Evolutionary conservation across 2,888 invertebrate genomes (phyloP).

Genomic region (Cataglyphis rosenhaueri): DNA sequence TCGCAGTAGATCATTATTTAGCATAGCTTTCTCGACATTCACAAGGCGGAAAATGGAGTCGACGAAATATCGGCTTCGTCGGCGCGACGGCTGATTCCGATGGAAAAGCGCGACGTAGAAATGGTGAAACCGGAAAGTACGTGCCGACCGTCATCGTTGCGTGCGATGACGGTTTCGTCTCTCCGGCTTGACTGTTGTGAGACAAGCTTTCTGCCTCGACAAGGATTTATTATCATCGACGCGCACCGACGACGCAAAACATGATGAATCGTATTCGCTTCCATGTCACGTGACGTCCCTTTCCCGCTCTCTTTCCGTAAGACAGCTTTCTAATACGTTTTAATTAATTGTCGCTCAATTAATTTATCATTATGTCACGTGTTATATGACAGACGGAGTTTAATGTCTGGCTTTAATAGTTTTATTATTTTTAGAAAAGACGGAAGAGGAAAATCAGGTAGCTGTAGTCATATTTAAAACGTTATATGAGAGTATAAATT

Average conservation of each 20-base stretch:
- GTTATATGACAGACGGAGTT: conserved; percentile 18
- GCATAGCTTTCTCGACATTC: conserved; percentile 70
- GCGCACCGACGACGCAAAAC: conserved; percentile 77
- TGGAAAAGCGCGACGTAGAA: conserved; percentile 11
- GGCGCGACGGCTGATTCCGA: conserved; percentile 17
- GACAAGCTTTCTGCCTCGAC: conserved; percentile 66
- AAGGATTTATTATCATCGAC: conserved; percentile 83
- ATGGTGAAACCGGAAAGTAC: neutral
- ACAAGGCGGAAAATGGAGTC: conserved; percentile 70
- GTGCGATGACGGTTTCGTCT: neutral
- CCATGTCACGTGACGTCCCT: conserved; percentile 61
- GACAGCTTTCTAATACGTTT: conserved; percentile 74
- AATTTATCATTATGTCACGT: conserved; percentile 76
- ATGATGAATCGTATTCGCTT: conserved; percentile 80
- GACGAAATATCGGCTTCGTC: conserved; percentile 66
- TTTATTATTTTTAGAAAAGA: conserved; percentile 43
- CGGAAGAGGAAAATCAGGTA: conserved; percentile 25
- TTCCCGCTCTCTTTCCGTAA: conserved; percentile 21
- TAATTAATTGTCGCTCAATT: conserved; percentile 81
- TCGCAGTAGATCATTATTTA: conserved; percentile 81
- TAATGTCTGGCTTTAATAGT: conserved; percentile 19
- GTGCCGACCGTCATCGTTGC: neutral
- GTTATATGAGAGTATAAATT: conserved; percentile 33
- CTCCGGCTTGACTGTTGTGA: conserved; percentile 49
- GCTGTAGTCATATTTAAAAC: conserved; percentile 23